phyloP scores from a whole-genome alignment of 2,797 vertebrate species.

The Choloepus didactylus region DNA sequence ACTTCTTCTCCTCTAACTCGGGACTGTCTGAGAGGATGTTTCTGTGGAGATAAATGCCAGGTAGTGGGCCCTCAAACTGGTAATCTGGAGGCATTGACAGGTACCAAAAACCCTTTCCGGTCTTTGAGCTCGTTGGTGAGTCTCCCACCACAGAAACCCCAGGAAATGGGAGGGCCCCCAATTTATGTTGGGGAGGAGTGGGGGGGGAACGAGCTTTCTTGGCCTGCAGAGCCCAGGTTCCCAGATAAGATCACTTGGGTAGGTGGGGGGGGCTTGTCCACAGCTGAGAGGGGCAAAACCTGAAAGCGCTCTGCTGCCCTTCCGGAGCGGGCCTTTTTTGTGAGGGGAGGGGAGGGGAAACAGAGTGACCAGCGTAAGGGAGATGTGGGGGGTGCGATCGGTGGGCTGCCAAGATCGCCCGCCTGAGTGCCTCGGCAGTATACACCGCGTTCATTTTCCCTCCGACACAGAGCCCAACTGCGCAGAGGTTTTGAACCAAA shows the following conservation, averaged over 20 bases:
- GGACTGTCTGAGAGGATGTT: background rate
- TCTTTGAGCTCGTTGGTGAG: background rate
- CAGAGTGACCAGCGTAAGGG: background rate
- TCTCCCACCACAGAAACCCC: background rate
- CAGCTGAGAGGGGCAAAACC: slow-evolving; percentile 31
- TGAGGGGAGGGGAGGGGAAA: slow-evolving; percentile 17
- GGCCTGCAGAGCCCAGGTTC: slow-evolving; percentile 45
- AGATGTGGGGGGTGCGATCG: background rate
- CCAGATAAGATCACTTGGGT: slow-evolving; percentile 4
- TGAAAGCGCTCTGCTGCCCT: slow-evolving; percentile 45
- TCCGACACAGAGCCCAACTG: background rate
- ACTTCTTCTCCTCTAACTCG: background rate
- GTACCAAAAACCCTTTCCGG: slow-evolving; percentile 26
- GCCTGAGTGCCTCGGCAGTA: background rate
- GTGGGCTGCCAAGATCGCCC: background rate
- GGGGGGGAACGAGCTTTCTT: background rate
- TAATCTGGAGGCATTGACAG: slow-evolving; percentile 20
- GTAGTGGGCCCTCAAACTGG: slow-evolving; percentile 72
- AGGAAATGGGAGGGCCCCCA: slow-evolving; percentile 35
- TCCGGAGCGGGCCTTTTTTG: slow-evolving; percentile 40
- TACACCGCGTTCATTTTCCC: background rate
- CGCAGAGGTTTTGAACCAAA: slow-evolving; percentile 45
- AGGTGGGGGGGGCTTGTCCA: background rate
- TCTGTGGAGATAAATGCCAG: slow-evolving; percentile 14
- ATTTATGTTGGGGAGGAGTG: background rate